Base-by-base conservation (phyloP, 2,797 vertebrate species). In the Lepilemur ruficaudatus region DNA sequence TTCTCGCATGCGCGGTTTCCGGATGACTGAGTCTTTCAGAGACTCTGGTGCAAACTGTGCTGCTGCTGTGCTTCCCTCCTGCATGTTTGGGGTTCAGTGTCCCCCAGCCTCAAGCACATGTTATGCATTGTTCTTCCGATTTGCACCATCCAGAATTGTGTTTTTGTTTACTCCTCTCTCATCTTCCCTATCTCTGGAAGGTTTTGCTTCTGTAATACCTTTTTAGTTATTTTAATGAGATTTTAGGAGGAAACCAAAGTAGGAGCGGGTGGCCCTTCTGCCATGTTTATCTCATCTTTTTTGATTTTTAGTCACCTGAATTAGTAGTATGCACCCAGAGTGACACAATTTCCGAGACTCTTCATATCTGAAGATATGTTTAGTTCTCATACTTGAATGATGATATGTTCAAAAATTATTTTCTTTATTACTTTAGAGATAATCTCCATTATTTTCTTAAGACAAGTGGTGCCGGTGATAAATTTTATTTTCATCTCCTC, bases 371-470 rank as follows among this genome's bases (percentile, higher is more conserved):
- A 89, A 81, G 69, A 38, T 73, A 18, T 88, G n/a, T 88, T 88
- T 57, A 11, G 32, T 59, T 90, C n/a, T 82, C 43, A 61, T 61
- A 67, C 25, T n/a, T 52, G 65, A 91, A 72, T 46, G 32, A 52
- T 82, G 89, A 81, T 25, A 43, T 83, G 23, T 57, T 91, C 23
- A 81, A 76, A 90, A 89, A n/a, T 81, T 78, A 75, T 65, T 91
- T 88, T 87, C 79, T 32, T 38, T 92, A 38, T 79, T 91, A 72
- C 46, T 93, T 73, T 73, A 81, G 25, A 80, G 52, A 67, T 55
- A 63, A 81, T 70, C 25, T 76, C 46, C 9, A 72, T 78, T 86
- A 70, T 92, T 70, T 95, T 92, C 32, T 90, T 78, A 41, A 94
- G 95, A 72, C 38, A 86, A 59, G n/a, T 65, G n/a, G 2, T 43